Conservation (phyloP, 2,113 vertebrate genomes). For the Entelurus aequoreus region DNA sequence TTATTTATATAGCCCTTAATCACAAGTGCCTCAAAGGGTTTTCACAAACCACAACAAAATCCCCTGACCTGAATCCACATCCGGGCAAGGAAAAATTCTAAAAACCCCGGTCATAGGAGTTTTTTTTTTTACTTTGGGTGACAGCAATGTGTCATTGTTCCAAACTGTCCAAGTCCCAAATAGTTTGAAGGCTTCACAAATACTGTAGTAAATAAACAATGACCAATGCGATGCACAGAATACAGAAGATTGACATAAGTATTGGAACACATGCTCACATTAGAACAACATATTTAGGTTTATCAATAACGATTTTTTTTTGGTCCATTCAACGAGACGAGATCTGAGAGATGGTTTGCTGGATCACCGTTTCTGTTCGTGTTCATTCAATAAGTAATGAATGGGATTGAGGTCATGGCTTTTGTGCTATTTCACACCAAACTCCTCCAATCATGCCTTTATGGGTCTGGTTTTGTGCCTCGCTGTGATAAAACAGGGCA, state of each 20-base stretch:
- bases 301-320: no score
- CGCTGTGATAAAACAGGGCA: no score
- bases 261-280: background rate
- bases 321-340: no score
- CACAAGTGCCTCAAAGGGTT: no score
- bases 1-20: no score
- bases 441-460: background rate
- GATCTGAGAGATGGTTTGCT: no score
- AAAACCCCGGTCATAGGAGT: background rate
- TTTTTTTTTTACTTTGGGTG: constrained; percentile 32
- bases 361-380: background rate
- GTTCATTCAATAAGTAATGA: background rate
- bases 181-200: background rate
- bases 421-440: background rate
- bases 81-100: no score
- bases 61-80: no score
- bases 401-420: background rate
- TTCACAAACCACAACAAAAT: no score
- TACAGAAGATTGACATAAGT: background rate
- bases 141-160: constrained; percentile 26
- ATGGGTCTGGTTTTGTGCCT: background rate
- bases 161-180: constrained; percentile 1
- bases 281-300: no score
- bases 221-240: background rate
- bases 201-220: constrained; percentile 16